Base-by-base conservation (phyloP, 2,888 invertebrate species). In the Luperina nickerlii region DNA sequence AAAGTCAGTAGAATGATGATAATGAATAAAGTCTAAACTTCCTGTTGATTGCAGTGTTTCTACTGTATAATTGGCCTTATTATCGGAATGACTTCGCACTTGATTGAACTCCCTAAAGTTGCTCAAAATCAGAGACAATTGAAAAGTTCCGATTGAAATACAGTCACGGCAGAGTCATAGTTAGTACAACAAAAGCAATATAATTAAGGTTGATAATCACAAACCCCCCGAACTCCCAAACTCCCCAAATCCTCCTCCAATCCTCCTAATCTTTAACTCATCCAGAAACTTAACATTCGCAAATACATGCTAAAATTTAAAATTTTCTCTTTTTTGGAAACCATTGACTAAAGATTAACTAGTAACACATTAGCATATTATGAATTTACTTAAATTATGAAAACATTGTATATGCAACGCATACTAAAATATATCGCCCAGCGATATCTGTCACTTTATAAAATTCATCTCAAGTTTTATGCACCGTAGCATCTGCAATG, bases 401-500 rank as follows among this genome's bases (percentile, higher is more conserved):
- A 18, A 51, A 3, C 18, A 78, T 42, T 8, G 15, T 9, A 54
- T 20, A 8, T n/a, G 11, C 42, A 42, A 42, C n/a, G 9, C 3
- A 38, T 18, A 27, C 2, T 11, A 11, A 57, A 48, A 27, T 3
- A 81, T 32, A 18, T 18, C 11, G 5, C 5, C 8, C 11, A 18
- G 8, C 0, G 9, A 15, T 45, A 18, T 57, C 32, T 24, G 24
- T 38, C 24, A 27, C 38, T 66, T 15, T 7, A 63, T 42, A 48
- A 81, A 54, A 70, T 48, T 27, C 32, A n/a, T 38, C 27, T 57
- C n/a, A 87, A 38, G 48, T 77, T 48, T 9, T 13, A 81, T 32
- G 20, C 48, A 75, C n/a, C 45, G 38, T 65, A n/a, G 6, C 20
- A 75, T 42, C 0, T 32, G 42, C 11, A 68, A 60, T 80, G 60